Base-by-base conservation (phyloP, 2,113 vertebrate genomes). In the Tragelaphus scriptus region DNA sequence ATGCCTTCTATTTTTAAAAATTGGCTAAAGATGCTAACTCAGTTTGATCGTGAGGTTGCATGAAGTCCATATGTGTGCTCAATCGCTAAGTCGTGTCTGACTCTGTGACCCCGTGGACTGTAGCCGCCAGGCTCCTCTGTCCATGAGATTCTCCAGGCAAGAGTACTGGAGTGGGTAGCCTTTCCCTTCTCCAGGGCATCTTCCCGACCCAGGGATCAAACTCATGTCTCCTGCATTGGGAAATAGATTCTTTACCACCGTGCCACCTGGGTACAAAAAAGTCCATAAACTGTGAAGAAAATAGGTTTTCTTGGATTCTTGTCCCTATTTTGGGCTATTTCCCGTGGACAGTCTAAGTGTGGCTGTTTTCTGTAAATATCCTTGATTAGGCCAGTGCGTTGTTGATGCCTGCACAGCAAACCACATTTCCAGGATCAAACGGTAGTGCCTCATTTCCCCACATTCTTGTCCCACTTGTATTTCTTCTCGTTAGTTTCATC, bases 361-460 rank as follows among this genome's bases (percentile, higher is more conserved):
- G 36, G 11, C 19, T 25, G 5, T 65, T 23, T 94, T 86, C 61
- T 30, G 30, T 49, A 53, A 68, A 25, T 2, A 21, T 3, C 13
- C 26, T 13, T 19, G 3, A 1, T 19, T 4, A 6, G 49, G 36
- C 32, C 75, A 3, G 36, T 16, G 47, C 1, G 26, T 16, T 16
- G 2, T 2, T 12, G 23, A 6, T 81, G n/a, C 30, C 6, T 3
- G 1, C 2, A 17, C 51, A 47, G 28, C 9, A 23, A 30, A 6
- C 26, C 28, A 0, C 5, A 0, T 51, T 44, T 88, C 51, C 7
- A 17, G 71, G 26, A 13, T 77, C 30, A 6, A 15, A 9, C 1
- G 0, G 14, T 2, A 11, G 23, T 0, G 2, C 59, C 58, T 5
- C 16, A 1, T 25, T 4, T 36, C 30, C 55, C n/a, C 47, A 2